Conservation (phyloP, 1,140 invertebrate species). For the Drosophila trapezifrons region DNA sequence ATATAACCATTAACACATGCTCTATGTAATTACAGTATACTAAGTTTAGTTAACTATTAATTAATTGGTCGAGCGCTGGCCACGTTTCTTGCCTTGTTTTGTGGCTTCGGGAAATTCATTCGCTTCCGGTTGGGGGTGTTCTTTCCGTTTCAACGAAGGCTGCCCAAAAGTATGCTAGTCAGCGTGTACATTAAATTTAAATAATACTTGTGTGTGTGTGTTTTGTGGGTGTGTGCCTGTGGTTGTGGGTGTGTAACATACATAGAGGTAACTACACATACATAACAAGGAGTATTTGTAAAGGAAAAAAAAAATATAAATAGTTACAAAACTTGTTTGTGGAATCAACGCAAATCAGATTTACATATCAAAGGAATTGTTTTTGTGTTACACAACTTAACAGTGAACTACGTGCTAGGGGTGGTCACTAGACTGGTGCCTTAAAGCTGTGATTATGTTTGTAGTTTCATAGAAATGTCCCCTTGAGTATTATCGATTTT, state of each 20-base stretch:
- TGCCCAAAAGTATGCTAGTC: slow-evolving; percentile 68
- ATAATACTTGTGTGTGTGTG: slow-evolving; percentile 74
- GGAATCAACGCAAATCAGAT: slow-evolving; percentile 71
- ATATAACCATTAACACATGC: slow-evolving; percentile 80
- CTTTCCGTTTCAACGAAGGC: slow-evolving; percentile 38
- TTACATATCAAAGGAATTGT: slow-evolving; percentile 69
- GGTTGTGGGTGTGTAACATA: slow-evolving; percentile 22
- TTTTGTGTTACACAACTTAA: slow-evolving; percentile 36
- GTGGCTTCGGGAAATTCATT: slow-evolving; percentile 38
- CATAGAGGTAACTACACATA: slow-evolving; percentile 36
- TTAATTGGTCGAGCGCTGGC: slow-evolving; percentile 81
- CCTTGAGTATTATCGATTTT: slow-evolving; percentile 29
- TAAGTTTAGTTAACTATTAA: slow-evolving; percentile 78
- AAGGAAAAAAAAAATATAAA: slow-evolving; percentile 15
- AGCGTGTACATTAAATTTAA: slow-evolving; percentile 68
- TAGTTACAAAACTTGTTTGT: slow-evolving; percentile 56
- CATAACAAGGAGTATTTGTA: slow-evolving; percentile 69
- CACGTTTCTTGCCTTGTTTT: slow-evolving; percentile 45
- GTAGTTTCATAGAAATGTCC: slow-evolving; percentile 22
- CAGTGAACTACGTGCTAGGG: slow-evolving; percentile 37
- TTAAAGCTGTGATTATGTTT: slow-evolving; percentile 19
- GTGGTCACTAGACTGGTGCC: slow-evolving; percentile 39
- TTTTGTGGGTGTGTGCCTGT: not conserved
- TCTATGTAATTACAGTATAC: slow-evolving; percentile 73
- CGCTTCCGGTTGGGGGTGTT: slow-evolving; percentile 19